Conservation (phyloP, 2,797 vertebrate species). For the Pseudochromis fuscus region DNA sequence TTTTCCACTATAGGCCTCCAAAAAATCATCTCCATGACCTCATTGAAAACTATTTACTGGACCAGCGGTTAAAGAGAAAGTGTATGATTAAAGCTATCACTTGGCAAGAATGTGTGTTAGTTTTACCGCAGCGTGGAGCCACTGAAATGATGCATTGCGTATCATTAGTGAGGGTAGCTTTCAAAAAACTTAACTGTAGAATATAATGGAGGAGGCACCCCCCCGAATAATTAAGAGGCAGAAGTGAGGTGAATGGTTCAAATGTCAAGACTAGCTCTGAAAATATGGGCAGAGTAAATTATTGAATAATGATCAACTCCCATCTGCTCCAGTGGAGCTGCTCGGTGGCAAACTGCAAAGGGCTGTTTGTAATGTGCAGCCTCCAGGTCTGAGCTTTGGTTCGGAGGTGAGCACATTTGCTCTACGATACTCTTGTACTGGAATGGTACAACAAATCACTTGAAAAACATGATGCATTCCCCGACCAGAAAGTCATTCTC, state of each 20-base stretch:
- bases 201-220: constrained; percentile 10
- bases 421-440: constrained; percentile 34
- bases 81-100: constrained; percentile 30
- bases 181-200: constrained; percentile 22
- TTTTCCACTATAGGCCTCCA: constrained; percentile 50
- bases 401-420: constrained; percentile 31
- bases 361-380: constrained; percentile 40
- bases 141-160: constrained; percentile 35
- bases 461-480: constrained; percentile 39
- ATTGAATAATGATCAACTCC: constrained; percentile 56
- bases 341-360: constrained; percentile 50
- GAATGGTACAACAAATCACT: constrained; percentile 44
- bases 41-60: constrained; percentile 67
- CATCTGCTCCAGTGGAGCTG: constrained; percentile 51
- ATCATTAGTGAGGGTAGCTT: constrained; percentile 49
- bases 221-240: constrained; percentile 45
- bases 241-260: constrained; percentile 43
- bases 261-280: constrained; percentile 45
- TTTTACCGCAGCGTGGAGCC: constrained; percentile 34
- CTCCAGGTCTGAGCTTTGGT: constrained; percentile 48
- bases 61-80: constrained; percentile 56
- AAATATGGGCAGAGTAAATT: constrained; percentile 46
- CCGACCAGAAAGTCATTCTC: constrained; percentile 13
- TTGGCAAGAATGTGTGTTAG: constrained; percentile 20
- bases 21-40: constrained; percentile 61